Evolutionary conservation across 2,797 vertebrate species (phyloP), one percentile per base, ranked within the genome.

Genomic region (Malurus splendens): DNA sequence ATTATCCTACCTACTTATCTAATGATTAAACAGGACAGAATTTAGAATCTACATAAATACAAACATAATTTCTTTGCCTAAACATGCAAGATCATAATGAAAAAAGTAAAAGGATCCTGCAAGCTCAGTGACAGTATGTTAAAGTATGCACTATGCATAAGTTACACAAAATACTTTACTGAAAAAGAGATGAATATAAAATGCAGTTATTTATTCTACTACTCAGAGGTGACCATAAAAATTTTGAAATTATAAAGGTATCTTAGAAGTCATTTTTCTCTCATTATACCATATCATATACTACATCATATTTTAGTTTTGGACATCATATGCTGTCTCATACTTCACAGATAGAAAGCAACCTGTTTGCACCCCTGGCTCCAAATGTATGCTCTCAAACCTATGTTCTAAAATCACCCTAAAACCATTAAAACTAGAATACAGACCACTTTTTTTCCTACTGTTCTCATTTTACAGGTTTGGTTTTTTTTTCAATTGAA

Each of bases 371-470:
- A 62, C 11, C 18, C 12, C n/a, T 57, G 64, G 38, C n/a, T 93
- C 42, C 23, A 23, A 9, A 14, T 74, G 39, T 51, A 76, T 57
- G 36, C 36, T 36, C 36, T 36, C 60, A 48, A 94, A 93, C 61
- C 42, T 64, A 24, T 33, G 38, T 67, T 93, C 90, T 90, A 38
- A 89, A 83, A 86, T 92, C 60, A 95, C 13, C 3, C 64, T 62
- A 44, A 56, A 93, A 90, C 32, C 73, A 52, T 16, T 55, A 73
- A 90, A 93, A 94, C 33, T 75, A 88, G 36, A 87, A 64, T 52
- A 56, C 28, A 82, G 51, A 7, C 12, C 80, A 56, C 24, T 71
- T 28, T 17, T 61, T 84, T 87, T 92, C 55, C 71, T 68, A 87
- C 13, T 89, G 41, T 55, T 90, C 84, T 76, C 72, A 94, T 87